Evolutionary conservation across 2,797 vertebrate species (phyloP).

Genomic region (Sitta carolinensis): DNA sequence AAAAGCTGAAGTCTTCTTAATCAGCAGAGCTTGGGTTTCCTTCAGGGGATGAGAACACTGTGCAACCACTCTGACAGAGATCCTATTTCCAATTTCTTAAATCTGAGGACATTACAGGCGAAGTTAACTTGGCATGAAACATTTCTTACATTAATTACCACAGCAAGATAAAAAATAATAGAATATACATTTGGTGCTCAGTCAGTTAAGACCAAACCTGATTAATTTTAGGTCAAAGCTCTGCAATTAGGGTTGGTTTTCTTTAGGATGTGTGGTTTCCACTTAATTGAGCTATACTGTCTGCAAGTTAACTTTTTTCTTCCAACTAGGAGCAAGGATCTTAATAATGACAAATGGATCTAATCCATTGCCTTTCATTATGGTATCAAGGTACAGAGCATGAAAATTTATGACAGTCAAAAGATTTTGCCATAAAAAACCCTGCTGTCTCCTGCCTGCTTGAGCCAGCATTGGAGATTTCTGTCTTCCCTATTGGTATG

Average conservation of each 20-base stretch:
- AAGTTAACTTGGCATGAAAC: conserved; percentile 56
- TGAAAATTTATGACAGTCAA: conserved; percentile 54
- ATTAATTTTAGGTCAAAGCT: conserved; percentile 47
- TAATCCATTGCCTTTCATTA: conserved; percentile 5
- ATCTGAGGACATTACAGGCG: conserved; percentile 62
- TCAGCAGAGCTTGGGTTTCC: conserved; percentile 72
- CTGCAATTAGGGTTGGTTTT: conserved; percentile 16
- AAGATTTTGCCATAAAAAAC: conserved; percentile 51
- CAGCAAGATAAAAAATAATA: conserved; percentile 61
- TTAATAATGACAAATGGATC: conserved; percentile 53
- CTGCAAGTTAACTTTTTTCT: conserved; percentile 55
- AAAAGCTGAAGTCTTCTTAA: conserved; percentile 74
- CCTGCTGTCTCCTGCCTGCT: conserved; percentile 33
- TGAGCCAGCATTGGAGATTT: conserved; percentile 15
- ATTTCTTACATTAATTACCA: conserved; percentile 71
- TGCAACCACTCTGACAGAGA: conserved; percentile 48
- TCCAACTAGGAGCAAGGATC: conserved; percentile 3
- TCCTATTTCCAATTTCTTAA: conserved; percentile 68
- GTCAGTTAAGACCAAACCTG: conserved; percentile 28
- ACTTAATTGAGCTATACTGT: conserved; percentile 52
- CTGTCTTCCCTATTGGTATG: not conserved
- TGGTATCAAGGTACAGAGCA: conserved; percentile 16
- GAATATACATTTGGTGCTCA: conserved; percentile 14
- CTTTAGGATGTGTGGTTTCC: conserved; percentile 46
- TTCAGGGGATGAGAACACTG: conserved; percentile 66